Base-by-base conservation (phyloP, 2,888 invertebrate genomes). In the Drosophila tanythrix region DNA sequence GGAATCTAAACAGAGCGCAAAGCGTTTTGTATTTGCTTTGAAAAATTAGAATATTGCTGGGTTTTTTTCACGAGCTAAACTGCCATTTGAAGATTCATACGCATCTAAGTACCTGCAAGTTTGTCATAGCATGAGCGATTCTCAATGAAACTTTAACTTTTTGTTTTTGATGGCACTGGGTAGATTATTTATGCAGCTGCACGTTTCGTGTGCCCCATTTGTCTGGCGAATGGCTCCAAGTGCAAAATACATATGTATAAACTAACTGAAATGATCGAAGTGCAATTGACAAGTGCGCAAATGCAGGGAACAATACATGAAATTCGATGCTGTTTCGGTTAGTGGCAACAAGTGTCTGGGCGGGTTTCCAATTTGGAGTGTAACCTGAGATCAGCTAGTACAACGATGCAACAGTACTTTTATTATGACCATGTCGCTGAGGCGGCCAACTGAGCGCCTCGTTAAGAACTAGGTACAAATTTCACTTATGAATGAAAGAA, bases 131-230 rank as follows among this genome's bases (percentile, higher is more conserved):
- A n/a, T 31, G 1, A 21, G 15, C 59, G n/a, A 59, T 59, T 46
- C 65, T 65, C 74, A 77, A 77, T 74, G 55, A 59, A 60, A 76
- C 21, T 43, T 11, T 25, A 60, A 33, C 60, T 33, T 40, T 51
- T 46, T 46, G 40, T 53, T 53, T 53, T 33, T 15, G 53, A 21
- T 40, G n/a, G 46, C 57, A 15, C 21, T 33, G 13, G 33, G 10
- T 53, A 31, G 52, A 38, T 50, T 79, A 69, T 90, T 90, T 90
- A 90, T 90, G 89, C 89, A 90, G 90, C 87, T 90, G 89, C 89
- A 90, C 89, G 90, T 72, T 73, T 31, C 58, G 57, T 57, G 52
- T 77, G 80, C 50, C 79, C 83, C 76, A 76, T 75, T 71, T 82
- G 86, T 79, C 74, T 70, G 74, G 71, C 53, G 56, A 79, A 64